Base-by-base conservation (phyloP, 2,113 vertebrate genomes). In the Etheostoma spectabile region DNA sequence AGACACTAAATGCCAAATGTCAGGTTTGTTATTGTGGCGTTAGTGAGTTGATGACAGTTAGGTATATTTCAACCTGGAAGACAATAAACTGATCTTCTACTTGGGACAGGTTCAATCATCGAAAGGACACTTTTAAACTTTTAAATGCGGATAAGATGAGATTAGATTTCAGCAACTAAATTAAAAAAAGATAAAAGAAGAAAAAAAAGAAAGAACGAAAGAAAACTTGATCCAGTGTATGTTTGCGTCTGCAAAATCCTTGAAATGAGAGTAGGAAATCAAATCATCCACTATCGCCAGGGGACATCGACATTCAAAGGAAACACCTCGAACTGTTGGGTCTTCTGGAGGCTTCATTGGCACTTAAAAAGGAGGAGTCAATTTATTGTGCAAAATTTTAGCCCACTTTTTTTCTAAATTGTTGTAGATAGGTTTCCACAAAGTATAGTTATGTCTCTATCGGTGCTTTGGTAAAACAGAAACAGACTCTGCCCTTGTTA, bases 191-290 rank as follows among this genome's bases (percentile, higher is more conserved):
- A 38, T 5, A 14, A 52, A 18, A 64, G 21, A 21, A 66, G 67
- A 66, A 38, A 38, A 38, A 38, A 38, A 42, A 53, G 8, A 52
- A 21, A 53, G 18, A n/a, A 55, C 14, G 10, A 51, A n/a, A 22
- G 46, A 46, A 55, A 63, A 76, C 33, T 33, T 60, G 18, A 76
- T 73, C 52, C 53, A 62, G 73, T 62, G 84, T 63, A 60, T 64
- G 52, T 75, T 79, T 67, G 68, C 8, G 19, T 69, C 27, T 74
- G 74, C 68, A 74, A 82, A 85, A 73, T 69, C 62, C n/a, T 45
- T 46, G 51, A 79, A 82, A 74, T 69, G 45, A 61, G 68, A 64
- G 35, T 67, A 0, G 0, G 33, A 75, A 79, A 77, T 80, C 18
- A 67, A 71, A 78, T 77, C 38, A 78, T 66, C 14, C 15, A 12